Percentiles rank a stretch among this genome's conserved stretches.
Evolutionary conservation across 1,140 invertebrate genomes (phyloP).

Genomic region (Drosophila takahashii): DNA sequence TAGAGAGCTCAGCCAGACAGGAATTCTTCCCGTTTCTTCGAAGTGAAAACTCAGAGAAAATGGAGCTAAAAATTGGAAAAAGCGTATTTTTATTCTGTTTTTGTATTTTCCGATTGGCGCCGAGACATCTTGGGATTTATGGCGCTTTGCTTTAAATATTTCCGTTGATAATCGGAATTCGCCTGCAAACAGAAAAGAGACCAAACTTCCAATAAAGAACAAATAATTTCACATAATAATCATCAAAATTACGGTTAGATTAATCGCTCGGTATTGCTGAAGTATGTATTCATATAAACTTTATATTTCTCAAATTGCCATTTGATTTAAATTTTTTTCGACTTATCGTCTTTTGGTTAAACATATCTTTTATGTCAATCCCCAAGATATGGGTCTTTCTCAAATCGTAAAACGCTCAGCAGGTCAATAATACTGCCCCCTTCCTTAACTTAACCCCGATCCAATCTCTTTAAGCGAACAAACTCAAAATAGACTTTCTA

Average conservation of each 20-base stretch:
- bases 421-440: constrained; percentile 33
- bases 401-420: constrained; percentile 53
- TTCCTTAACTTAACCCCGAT: constrained; percentile 9
- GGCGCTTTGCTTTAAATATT: constrained; percentile 33
- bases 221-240: constrained; percentile 14
- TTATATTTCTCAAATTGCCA: background rate
- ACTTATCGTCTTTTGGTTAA: constrained; percentile 2
- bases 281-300: background rate
- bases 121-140: constrained; percentile 68
- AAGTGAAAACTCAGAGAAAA: constrained; percentile 39
- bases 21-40: constrained; percentile 56
- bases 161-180: constrained; percentile 31
- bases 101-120: constrained; percentile 36
- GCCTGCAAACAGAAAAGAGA: background rate
- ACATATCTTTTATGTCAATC: constrained; percentile 8
- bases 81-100: constrained; percentile 31
- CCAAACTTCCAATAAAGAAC: background rate
- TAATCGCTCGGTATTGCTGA: no score
- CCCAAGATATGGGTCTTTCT: constrained; percentile 22
- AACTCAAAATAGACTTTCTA: constrained; percentile 55
- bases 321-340: background rate
- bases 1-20: constrained; percentile 63
- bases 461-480: constrained; percentile 3
- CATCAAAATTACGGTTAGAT: background rate
- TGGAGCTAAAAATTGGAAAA: constrained; percentile 51